Base-by-base conservation (phyloP, 2,113 vertebrate genomes). In the Rhineura floridana region DNA sequence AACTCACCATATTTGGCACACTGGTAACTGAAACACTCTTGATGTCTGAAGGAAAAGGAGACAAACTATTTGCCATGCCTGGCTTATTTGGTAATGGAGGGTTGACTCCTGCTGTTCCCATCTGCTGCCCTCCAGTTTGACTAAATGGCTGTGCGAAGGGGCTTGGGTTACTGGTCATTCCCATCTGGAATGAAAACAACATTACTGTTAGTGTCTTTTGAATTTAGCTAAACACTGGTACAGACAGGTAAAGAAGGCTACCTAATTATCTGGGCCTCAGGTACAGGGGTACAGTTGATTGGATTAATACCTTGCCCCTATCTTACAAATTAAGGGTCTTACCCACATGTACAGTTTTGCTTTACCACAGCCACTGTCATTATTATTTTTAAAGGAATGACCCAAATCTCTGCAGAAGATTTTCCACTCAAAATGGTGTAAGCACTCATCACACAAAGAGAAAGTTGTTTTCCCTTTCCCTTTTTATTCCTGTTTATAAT, bases 1-100 rank as follows among this genome's bases (percentile, higher is more conserved):
- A 82, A 95, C 98, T 98, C 95, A 99, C 98, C 98, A 99, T 98
- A 94, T 98, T 99, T 97, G 98, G 97, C 97, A 99, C 97, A 86
- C 95, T 98, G 96, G 97, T 97, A 94, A 98, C 97, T 1, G 98
- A 97, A 94, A 98, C 95, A 93, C 97, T 98, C 96, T 99, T 99
- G 95, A 99, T 96, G 90, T 99, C 98, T 39, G 97, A 85, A 83
- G 98, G 96, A 91, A 98, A 99, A 89, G 98, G 94, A 91, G 98
- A 97, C 95, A 99, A 96, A 96, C 97, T 99, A 89, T 98, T 99
- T 62, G 98, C 97, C 95, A 99, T 97, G 92, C 96, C 96, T 48
- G 98, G 96, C 94, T 99, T 99, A 96, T 94, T 98, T 89, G 98
- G 96, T 93, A 99, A 96, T 96, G 98, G 98, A 87, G 98, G 95